Conservation (phyloP, 1,140 invertebrate genomes). For the Cherax destructor region DNA sequence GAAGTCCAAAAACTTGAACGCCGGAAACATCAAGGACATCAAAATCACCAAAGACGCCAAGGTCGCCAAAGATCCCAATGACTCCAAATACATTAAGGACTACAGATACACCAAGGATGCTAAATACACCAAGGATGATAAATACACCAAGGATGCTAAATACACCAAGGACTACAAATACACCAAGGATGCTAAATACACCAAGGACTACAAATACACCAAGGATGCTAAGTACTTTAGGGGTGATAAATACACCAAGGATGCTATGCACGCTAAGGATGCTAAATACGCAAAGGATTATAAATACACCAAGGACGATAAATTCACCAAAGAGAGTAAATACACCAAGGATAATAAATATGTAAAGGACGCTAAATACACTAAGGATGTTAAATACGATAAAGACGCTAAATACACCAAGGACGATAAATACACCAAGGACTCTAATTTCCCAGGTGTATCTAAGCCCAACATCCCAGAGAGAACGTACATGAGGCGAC, state of each 20-base stretch:
- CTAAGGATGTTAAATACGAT: neutral
- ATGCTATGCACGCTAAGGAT: neutral
- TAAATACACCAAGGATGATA: neutral
- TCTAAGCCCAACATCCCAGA: constrained; percentile 17
- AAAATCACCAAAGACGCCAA: neutral
- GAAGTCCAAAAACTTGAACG: neutral
- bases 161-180: neutral
- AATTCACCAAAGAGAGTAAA: no score
- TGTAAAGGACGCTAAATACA: neutral
- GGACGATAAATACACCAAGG: neutral
- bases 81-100: no score
- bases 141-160: neutral
- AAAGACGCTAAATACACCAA: neutral
- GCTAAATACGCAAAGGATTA: neutral
- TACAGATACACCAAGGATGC: neutral
- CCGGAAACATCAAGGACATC: neutral
- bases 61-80: neutral
- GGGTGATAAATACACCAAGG: neutral
- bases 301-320: no score
- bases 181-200: neutral
- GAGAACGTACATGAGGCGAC: constrained; percentile 19
- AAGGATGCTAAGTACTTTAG: neutral
- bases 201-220: neutral
- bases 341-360: no score
- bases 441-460: neutral